These are phyloP conservation scores for Dione juno DNA, from an alignment of 2,888 invertebrate genomes.

Conservation along the genomic window DNA sequence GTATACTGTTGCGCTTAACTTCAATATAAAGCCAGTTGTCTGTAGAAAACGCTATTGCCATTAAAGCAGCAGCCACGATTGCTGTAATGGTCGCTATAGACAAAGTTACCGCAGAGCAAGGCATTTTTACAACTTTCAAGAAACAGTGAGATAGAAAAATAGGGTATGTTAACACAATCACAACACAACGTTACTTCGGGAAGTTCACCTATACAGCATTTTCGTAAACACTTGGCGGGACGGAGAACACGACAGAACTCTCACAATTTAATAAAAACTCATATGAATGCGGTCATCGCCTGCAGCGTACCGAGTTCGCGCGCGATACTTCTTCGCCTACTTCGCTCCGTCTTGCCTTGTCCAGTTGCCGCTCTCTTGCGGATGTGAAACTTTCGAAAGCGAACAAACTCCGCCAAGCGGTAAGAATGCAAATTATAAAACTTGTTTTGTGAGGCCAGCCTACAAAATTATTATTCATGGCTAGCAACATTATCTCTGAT, in stretches of 20 bases:
- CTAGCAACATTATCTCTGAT: not conserved
- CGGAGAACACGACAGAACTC: constrained; percentile 80
- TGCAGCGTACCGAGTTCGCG: constrained; percentile 80
- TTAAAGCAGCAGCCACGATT: constrained; percentile 95
- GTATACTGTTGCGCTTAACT: constrained; percentile 93
- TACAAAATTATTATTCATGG: constrained; percentile 40
- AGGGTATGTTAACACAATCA: constrained; percentile 73
- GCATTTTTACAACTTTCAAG: constrained; percentile 87
- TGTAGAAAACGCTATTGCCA: constrained; percentile 97
- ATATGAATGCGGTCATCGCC: constrained; percentile 83
- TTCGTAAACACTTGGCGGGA: constrained; percentile 77
- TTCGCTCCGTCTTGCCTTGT: constrained; percentile 65
- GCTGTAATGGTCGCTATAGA: constrained; percentile 98
- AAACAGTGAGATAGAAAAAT: constrained; percentile 64
- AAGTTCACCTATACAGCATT: constrained; percentile 82
- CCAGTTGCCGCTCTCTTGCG: constrained; percentile 77
- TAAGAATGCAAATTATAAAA: constrained; percentile 79
- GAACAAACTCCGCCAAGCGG: constrained; percentile 78
- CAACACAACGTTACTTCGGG: constrained; percentile 68
- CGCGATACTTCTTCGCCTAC: constrained; percentile 80
- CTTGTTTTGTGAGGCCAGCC: constrained; percentile 65
- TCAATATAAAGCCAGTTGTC: constrained; percentile 98
- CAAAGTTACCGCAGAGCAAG: constrained; percentile 96
- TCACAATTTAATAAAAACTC: constrained; percentile 78
- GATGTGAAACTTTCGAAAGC: constrained; percentile 84